phyloP scores from a whole-genome alignment of 2,113 vertebrate genomes.

The Calyptomena viridis region DNA sequence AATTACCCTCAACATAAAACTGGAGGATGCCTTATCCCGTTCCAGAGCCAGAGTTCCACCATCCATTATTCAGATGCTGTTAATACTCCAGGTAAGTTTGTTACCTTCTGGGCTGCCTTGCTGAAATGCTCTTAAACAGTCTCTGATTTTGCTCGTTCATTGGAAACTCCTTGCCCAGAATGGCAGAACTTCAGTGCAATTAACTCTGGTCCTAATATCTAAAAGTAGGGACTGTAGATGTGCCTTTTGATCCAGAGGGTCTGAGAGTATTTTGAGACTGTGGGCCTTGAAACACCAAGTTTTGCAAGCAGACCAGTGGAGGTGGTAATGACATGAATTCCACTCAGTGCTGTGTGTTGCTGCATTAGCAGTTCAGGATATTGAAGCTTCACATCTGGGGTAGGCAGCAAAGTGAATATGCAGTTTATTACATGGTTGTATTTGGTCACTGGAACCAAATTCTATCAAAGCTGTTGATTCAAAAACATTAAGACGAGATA shows the following conservation, averaged over 20 bases:
- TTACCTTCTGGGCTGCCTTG: neutral
- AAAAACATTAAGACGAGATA: neutral
- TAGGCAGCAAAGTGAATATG: neutral
- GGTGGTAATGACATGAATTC: neutral
- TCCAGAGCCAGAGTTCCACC: conserved; percentile 88
- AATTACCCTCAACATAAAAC: conserved; percentile 90
- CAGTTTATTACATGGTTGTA: neutral
- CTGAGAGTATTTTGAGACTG: neutral
- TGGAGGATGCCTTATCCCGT: conserved; percentile 88
- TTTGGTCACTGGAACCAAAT: neutral
- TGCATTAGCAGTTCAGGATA: neutral
- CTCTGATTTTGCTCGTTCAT: neutral
- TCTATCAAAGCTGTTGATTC: neutral
- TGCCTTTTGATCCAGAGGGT: neutral
- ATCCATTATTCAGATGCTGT: conserved; percentile 92
- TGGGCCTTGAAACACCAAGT: neutral
- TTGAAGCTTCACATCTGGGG: neutral
- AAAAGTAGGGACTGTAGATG: neutral
- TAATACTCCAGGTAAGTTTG: conserved; percentile 87
- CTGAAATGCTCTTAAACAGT: neutral
- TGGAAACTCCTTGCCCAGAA: neutral
- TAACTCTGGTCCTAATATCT: neutral
- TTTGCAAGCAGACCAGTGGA: neutral
- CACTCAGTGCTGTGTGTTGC: neutral
- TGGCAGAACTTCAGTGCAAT: neutral